Conservation (phyloP, 2,797 vertebrate genomes). For the Eulemur coronatus region DNA sequence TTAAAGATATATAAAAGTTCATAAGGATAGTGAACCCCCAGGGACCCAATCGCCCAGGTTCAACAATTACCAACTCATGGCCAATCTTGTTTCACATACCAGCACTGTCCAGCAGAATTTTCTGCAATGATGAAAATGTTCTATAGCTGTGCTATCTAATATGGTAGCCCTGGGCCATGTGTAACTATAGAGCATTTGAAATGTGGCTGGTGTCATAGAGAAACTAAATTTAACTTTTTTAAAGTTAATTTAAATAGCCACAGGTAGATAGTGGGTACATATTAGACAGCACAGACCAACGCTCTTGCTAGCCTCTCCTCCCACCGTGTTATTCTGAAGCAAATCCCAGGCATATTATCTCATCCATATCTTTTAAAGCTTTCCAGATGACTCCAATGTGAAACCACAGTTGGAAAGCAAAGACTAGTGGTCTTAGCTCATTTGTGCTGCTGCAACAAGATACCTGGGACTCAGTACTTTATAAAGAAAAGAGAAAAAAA, state of each 20-base stretch:
- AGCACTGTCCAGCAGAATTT: background rate
- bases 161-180: background rate
- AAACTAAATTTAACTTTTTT: background rate
- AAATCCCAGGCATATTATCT: background rate
- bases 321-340: background rate
- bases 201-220: background rate
- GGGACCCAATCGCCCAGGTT: background rate
- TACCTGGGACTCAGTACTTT: background rate
- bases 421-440: background rate
- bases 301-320: background rate
- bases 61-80: background rate
- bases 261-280: background rate
- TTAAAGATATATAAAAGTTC: background rate
- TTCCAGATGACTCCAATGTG: background rate
- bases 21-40: background rate
- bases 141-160: rapidly evolving
- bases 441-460: background rate
- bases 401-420: background rate
- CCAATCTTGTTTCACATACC: background rate
- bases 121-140: background rate
- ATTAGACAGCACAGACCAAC: background rate
- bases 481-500: background rate
- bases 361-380: background rate
- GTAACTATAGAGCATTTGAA: background rate
- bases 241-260: background rate